Evolutionary conservation across 2,888 invertebrate species (phyloP), one percentile per base, ranked within the genome.

Genomic region (Eupithecia insigniata): DNA sequence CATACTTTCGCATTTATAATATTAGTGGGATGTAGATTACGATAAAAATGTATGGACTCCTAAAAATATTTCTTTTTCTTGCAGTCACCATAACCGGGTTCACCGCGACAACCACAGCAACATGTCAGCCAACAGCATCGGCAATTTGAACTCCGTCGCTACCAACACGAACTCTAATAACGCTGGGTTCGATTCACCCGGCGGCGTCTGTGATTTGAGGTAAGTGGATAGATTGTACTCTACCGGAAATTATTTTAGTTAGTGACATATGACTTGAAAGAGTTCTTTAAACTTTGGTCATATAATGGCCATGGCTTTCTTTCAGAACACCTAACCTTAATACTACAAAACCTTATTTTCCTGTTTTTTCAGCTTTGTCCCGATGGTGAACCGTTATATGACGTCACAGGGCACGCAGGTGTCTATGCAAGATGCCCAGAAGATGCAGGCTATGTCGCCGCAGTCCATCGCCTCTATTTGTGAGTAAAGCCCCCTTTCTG

Each of bases 11-110:
- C 30, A 30, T 30, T 30, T 30, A 30, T 30, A 30, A 30, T 30
- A 30, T n/a, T n/a, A n/a, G n/a, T n/a, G n/a, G n/a, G n/a, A n/a
- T n/a, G n/a, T n/a, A n/a, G n/a, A n/a, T n/a, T n/a, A n/a, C n/a
- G n/a, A n/a, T 10, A 36, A 7, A 36, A 12, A 39, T 16, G 39
- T 16, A 39, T 16, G 39, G 16, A 39, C 16, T 39, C 16, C 39
- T 39, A 51, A 30, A 46, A 8, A 22, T 1, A 5, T 43, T n/a
- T 3, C 4, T 68, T 14, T 72, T 43, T 58, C 30, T 8, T 28
- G 55, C 81, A 95, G 95, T 82, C 97, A 97, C 89, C 96, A 96
- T 90, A 96, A 96, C 89, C 96, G 96, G 81, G 96, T 97, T 78
- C 97, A 97, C 87, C 96, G 96, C 76, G 95, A 95, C 81, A 95